Evolutionary conservation across 2,113 vertebrate genomes (phyloP), one percentile per base, ranked within the genome.

Genomic region (Urocitellus parryii): DNA sequence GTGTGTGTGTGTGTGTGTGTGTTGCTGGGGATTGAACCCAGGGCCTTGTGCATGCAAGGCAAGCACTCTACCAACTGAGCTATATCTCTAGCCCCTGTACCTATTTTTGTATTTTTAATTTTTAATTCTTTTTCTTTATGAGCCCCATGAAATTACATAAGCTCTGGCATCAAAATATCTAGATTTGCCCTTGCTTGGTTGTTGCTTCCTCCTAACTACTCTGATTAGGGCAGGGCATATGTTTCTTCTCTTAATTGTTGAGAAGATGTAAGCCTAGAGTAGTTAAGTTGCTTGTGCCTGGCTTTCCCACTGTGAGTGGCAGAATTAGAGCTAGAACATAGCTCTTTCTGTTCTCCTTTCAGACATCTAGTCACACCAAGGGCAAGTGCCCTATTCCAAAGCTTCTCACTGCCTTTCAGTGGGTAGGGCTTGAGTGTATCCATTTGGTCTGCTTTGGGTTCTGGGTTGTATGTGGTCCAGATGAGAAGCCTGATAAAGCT

Each of bases 81-180:
- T 45, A 45, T 45, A 45, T 45, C 45, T 45, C 45, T 8, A 45
- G 45, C 45, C 45, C 45, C 63, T 78, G 25, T 70, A 85, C 34
- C 68, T 78, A 87, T 14, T 92, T 94, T 77, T 83, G 10, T 76
- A 63, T 65, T 86, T 94, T 20, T 42, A 79, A 74, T 83, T 87
- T 72, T 94, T 89, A 37, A 73, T 70, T 87, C 42, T 72, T 94
- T 89, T 94, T 90, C 80, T 87, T 84, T 12, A 58, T 18, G 74
- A 32, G 29, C 48, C 16, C 39, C 73, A 42, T 61, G 24, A 92
- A 77, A 72, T 79, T 70, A 24, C 65, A 53, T 37, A 68, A 82
- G 25, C 45, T 91, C 63, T 85, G 42, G 14, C 5, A 72, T 77
- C 68, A 70, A 34, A 86, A 37, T 85, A 61, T n/a, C 53, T 86